These are phyloP conservation scores for Pseudoips prasinana DNA, from an alignment of 2,888 invertebrate genomes.

Conservation along the genomic window DNA sequence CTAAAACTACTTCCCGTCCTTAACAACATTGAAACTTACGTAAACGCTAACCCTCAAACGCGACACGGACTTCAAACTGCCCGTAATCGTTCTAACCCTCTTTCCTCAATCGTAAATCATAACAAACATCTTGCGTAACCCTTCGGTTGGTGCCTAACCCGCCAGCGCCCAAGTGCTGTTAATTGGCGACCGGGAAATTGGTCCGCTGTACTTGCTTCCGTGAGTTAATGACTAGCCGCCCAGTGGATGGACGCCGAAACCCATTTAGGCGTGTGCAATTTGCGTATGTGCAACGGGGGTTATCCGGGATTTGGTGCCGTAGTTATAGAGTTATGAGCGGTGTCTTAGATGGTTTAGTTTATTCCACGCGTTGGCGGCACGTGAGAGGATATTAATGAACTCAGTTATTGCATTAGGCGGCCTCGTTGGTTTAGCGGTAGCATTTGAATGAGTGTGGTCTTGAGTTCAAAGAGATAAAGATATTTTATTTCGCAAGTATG, in stretches of 20 bases:
- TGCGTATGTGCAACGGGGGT: constrained; percentile 67
- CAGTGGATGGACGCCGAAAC: constrained; percentile 76
- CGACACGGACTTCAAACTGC: constrained; percentile 22
- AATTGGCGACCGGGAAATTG: constrained; percentile 80
- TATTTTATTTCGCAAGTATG: no score
- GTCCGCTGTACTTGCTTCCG: constrained; percentile 78
- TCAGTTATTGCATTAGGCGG: no score
- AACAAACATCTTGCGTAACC: constrained; percentile 76
- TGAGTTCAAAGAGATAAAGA: no score
- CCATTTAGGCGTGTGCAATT: constrained; percentile 77
- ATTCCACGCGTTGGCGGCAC: no score
- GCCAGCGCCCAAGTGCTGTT: constrained; percentile 66
- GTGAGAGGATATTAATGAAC: no score
- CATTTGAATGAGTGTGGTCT: no score
- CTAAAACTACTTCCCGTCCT: not conserved
- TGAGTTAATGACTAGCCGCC: constrained; percentile 76
- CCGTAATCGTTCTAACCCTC: constrained; percentile 29
- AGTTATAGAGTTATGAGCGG: constrained; percentile 36
- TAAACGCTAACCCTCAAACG: constrained; percentile 34
- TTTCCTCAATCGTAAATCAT: constrained; percentile 68
- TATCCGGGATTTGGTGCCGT: constrained; percentile 57
- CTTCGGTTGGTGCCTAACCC: constrained; percentile 58
- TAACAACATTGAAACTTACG: constrained; percentile 20
- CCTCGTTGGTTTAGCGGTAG: no score
- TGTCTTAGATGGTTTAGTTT: no score